Percentiles rank a stretch among this genome's conserved stretches.
These are phyloP conservation scores for Cyprinodon variegatus DNA, from an alignment of 2,113 vertebrate species.

Conservation along the genomic window DNA sequence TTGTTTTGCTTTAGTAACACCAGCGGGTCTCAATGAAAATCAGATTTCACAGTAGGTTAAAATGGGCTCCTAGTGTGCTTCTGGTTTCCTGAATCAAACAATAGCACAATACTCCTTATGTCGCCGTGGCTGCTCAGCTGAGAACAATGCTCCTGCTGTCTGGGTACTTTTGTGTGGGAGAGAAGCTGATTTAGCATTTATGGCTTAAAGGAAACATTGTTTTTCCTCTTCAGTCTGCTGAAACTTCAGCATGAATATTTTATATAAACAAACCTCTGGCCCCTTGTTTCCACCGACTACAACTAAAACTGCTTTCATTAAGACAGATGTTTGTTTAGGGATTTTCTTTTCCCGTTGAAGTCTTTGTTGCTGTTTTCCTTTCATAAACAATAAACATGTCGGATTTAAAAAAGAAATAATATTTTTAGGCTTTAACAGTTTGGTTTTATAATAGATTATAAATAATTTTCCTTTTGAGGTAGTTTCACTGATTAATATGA, in stretches of 20 bases:
- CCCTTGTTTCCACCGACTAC: not conserved
- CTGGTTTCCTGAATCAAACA: not conserved
- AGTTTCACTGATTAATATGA: too few relatives aligned
- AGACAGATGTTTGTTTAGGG: not conserved
- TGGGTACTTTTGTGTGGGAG: not conserved
- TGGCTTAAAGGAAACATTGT: not conserved
- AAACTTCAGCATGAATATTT: not conserved
- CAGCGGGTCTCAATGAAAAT: not conserved
- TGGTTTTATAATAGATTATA: not conserved
- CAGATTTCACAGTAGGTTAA: not conserved
- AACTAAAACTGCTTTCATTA: not conserved
- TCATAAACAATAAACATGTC: not conserved
- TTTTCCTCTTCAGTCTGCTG: not conserved
- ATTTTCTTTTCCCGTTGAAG: not conserved
- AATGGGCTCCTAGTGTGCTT: not conserved
- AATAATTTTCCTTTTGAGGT: too few relatives aligned
- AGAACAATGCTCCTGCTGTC: slow-evolving; percentile 22
- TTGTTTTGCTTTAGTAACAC: not conserved
- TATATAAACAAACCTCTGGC: not conserved
- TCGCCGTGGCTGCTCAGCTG: slow-evolving; percentile 6
- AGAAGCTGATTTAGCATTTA: slow-evolving; percentile 6
- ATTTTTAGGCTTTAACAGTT: not conserved
- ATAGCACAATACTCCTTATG: slow-evolving; percentile 26
- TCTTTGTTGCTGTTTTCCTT: not conserved
- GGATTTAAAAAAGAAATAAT: not conserved